Conservation (phyloP, 1,140 invertebrate genomes). For the Aplysia californica region DNA sequence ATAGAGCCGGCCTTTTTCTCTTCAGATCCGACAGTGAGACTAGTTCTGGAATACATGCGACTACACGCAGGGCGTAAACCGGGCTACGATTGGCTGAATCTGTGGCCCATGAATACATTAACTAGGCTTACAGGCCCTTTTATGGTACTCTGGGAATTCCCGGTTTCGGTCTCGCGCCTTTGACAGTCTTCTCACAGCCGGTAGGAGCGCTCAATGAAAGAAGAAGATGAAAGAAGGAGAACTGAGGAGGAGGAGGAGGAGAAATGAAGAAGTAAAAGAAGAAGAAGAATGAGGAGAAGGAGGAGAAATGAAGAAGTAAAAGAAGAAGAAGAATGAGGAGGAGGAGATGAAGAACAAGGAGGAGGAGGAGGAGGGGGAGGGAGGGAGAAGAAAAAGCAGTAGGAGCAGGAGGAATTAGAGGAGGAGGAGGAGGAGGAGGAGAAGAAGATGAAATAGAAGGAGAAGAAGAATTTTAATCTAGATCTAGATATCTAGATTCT, state of each 20-base stretch:
- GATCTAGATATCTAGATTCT: too few relatives aligned
- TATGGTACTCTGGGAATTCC: too few relatives aligned
- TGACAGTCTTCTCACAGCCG: too few relatives aligned
- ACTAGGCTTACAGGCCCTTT: too few relatives aligned
- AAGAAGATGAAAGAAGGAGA: neutral
- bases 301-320: neutral
- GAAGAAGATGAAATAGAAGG: constrained; percentile 1
- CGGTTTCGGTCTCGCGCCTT: too few relatives aligned
- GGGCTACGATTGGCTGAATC: too few relatives aligned
- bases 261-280: constrained; percentile 4
- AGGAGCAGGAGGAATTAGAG: neutral
- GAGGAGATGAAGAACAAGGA: neutral
- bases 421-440: neutral
- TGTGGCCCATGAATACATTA: too few relatives aligned
- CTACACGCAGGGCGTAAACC: too few relatives aligned
- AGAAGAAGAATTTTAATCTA: neutral
- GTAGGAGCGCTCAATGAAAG: too few relatives aligned
- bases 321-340: neutral
- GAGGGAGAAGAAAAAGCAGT: neutral
- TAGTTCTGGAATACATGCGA: too few relatives aligned
- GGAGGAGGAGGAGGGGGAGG: neutral
- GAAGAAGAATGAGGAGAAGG: neutral
- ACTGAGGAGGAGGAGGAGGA: constrained; percentile 1
- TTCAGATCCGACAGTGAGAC: too few relatives aligned
- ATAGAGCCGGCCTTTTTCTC: too few relatives aligned